These are phyloP conservation scores for Gymnocephalus cernua DNA, from an alignment of 2,113 vertebrate genomes.

Conservation along the genomic window DNA sequence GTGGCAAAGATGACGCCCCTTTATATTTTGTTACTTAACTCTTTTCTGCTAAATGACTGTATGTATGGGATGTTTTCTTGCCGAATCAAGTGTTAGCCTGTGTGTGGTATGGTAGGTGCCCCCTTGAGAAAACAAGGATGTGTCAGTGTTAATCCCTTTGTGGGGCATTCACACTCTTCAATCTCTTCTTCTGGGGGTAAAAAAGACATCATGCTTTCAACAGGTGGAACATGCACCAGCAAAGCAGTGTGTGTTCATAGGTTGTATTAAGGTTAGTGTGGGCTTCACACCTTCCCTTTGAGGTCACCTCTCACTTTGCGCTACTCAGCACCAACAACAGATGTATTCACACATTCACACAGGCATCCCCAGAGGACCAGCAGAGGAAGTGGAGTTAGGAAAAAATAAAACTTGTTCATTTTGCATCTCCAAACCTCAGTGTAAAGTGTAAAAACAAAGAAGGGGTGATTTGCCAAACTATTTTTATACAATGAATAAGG, in stretches of 20 bases:
- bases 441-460: background rate
- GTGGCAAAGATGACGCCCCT: background rate
- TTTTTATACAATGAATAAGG: background rate
- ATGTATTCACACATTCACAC: constrained; percentile 49
- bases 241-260: background rate
- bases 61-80: background rate
- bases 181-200: background rate
- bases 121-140: constrained; percentile 28
- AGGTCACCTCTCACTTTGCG: constrained; percentile 3
- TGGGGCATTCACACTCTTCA: constrained; percentile 15
- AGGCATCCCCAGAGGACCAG: constrained; percentile 19
- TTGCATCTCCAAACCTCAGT: background rate
- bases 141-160: constrained; percentile 16
- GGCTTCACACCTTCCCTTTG: constrained; percentile 41
- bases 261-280: constrained; percentile 29
- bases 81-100: background rate
- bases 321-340: constrained; percentile 17
- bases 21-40: background rate
- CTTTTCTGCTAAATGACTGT: background rate
- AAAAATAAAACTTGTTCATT: constrained; percentile 27
- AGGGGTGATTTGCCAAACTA: background rate
- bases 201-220: constrained; percentile 28
- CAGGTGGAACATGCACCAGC: constrained; percentile 26
- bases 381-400: constrained; percentile 27
- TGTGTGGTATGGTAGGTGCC: constrained; percentile 23